These are phyloP conservation scores for Harpalus rubripes DNA, from an alignment of 2,888 invertebrate genomes.

Conservation along the genomic window DNA sequence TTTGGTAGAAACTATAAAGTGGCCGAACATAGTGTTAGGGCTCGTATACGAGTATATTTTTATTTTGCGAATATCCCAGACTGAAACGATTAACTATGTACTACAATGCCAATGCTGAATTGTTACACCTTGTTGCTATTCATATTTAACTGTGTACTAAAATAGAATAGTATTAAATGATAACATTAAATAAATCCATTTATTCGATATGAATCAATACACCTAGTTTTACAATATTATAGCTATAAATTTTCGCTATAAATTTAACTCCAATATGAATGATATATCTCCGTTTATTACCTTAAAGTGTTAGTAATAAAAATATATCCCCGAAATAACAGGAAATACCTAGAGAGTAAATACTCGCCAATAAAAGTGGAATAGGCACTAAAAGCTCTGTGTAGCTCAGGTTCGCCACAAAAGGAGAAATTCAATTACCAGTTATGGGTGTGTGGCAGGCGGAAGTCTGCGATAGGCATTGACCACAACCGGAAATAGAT, in stretches of 20 bases:
- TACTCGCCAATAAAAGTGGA: constrained; percentile 25
- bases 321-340: constrained; percentile 25
- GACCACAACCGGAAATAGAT: constrained; percentile 22
- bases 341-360: constrained; percentile 39
- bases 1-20: no score
- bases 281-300: constrained; percentile 18
- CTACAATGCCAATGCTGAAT: no score
- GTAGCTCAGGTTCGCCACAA: constrained; percentile 24
- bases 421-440: constrained; percentile 46
- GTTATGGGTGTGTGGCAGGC: constrained; percentile 32
- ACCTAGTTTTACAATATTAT: background rate
- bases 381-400: constrained; percentile 38
- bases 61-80: no score
- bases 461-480: constrained; percentile 15
- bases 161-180: background rate
- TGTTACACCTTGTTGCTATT: no score
- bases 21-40: no score
- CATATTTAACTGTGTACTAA: background rate
- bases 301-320: constrained; percentile 41
- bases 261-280: constrained; percentile 27
- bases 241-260: constrained; percentile 8
- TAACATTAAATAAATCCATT: background rate
- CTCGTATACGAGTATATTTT: no score
- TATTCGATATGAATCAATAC: background rate
- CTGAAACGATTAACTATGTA: no score